Evolutionary conservation across 1,140 invertebrate species (phyloP), one percentile per base, ranked within the genome.

Genomic region (Drosophila miranda): DNA sequence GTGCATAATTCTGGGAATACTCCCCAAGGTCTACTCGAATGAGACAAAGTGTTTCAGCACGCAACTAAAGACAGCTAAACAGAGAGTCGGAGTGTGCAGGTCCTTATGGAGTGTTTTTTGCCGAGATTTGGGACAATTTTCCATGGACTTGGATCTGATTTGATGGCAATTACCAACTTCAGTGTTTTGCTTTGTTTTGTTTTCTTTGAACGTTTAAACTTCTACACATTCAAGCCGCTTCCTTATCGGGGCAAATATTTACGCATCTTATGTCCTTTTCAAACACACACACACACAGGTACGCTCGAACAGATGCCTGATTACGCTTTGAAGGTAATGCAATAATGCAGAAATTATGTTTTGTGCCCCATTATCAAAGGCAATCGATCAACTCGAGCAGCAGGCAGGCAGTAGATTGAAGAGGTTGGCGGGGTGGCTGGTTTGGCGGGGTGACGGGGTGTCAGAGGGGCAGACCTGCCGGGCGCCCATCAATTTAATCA

Each of bases 1-100:
- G 66, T 86, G 78, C 78, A 86, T 87, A 87, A 86, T 86, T 86
- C 78, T 87, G 74, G 43, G 66, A 82, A 52, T 62, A 78, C 66
- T 87, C 82, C 82, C 82, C 48, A 69, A 82, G 82, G 82, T 75
- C 66, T 51, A 63, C 72, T 87, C 78, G 59, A 78, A 68, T 63
- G 78, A 61, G 75, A 82, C 82, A 86, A 86, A 86, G 86, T 72
- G 73, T 74, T 81, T 80, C 61, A 67, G 71, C 63, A 75, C 57
- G 62, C 66, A 70, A 69, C 73, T 59, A 44, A 62, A 57, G 48
- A 52, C 46, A 58, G 51, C 30, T 13, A 0, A 43, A 51, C n/a
- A 34, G 43, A 8, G 7, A 13, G 11, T 4, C 0, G 49, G 13
- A 13, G 16, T 9, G 6, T 19, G 6, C 23, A 8, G 14, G 26